Evolutionary conservation across 92 coral and sea anemone genomes (phyloP).

Genomic region (Meandrina meandrites): DNA sequence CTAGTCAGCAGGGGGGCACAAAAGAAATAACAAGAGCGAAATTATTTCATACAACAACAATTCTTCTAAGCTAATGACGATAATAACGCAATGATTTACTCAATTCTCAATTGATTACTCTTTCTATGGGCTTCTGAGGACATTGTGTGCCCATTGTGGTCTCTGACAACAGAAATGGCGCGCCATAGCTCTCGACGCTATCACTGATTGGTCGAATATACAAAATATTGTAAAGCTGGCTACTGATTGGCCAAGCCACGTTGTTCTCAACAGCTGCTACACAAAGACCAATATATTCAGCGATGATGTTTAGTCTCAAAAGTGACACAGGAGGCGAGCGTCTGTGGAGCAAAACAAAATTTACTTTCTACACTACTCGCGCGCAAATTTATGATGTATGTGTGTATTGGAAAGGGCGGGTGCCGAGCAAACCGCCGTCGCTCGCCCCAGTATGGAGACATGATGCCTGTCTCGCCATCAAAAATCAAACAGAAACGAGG

Average conservation of each 20-base stretch:
- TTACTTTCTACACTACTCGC: slow-evolving; percentile 13
- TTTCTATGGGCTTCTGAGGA: slow-evolving; percentile 13
- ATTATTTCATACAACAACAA: neutral
- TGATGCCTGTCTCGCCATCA: slow-evolving; percentile 85
- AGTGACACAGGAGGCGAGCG: slow-evolving; percentile 33
- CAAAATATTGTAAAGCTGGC: neutral
- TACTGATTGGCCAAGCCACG: slow-evolving; percentile 8
- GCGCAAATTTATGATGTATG: slow-evolving; percentile 75
- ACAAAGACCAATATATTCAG: slow-evolving; percentile 34
- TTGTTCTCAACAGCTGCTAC: slow-evolving; percentile 37
- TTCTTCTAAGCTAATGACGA: neutral
- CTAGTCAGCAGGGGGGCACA: slow-evolving; percentile 11
- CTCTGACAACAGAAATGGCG: neutral
- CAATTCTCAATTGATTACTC: slow-evolving; percentile 7
- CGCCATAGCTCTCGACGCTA: slow-evolving; percentile 1
- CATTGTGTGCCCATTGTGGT: slow-evolving; percentile 5
- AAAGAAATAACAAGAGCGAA: slow-evolving; percentile 17
- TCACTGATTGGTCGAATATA: slow-evolving; percentile 27
- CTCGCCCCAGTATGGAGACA: slow-evolving; percentile 87
- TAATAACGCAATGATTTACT: slow-evolving; percentile 1
- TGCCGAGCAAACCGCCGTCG: slow-evolving; percentile 67
- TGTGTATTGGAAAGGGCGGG: slow-evolving; percentile 83
- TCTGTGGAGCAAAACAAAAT: slow-evolving; percentile 30
- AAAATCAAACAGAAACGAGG: slow-evolving; percentile 57
- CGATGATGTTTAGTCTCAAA: slow-evolving; percentile 40